Conservation (phyloP, 2,113 vertebrate species). For the Struthidea cinerea region DNA sequence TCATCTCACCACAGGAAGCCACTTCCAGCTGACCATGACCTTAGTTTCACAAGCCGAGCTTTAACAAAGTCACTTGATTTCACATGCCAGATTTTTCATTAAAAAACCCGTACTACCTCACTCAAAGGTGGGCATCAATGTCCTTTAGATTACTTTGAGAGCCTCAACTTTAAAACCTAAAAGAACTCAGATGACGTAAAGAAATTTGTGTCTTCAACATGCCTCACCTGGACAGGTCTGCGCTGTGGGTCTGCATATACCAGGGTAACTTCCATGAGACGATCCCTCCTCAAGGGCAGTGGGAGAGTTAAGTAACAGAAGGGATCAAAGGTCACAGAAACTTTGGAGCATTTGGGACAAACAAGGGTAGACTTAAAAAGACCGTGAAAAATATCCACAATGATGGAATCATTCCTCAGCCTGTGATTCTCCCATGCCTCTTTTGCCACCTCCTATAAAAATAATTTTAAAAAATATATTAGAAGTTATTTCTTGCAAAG, state of each 20-base stretch:
- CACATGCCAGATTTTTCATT: neutral
- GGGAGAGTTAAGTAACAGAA: conserved; percentile 98
- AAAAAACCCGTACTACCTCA: neutral
- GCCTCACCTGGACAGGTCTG: conserved; percentile 87
- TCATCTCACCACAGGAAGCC: neutral
- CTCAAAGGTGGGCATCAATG: neutral
- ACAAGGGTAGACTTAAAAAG: conserved; percentile 98
- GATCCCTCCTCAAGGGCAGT: conserved; percentile 94
- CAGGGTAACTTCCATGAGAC: conserved; percentile 88
- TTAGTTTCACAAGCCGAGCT: neutral
- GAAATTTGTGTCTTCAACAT: neutral
- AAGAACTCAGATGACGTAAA: neutral
- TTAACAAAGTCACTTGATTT: neutral
- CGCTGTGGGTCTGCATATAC: conserved; percentile 84
- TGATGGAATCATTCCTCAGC: conserved; percentile 97
- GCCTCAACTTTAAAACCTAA: neutral
- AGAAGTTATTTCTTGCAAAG: neutral
- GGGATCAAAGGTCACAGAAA: conserved; percentile 97
- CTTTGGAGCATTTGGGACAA: conserved; percentile 92
- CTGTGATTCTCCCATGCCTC: conserved; percentile 98
- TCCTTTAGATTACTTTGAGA: neutral
- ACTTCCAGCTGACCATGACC: neutral
- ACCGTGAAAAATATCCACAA: conserved; percentile 98
- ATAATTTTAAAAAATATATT: neutral
- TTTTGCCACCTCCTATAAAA: conserved; percentile 91